Base-by-base conservation (phyloP, 2,888 invertebrate species). In the Magallana nippona region DNA sequence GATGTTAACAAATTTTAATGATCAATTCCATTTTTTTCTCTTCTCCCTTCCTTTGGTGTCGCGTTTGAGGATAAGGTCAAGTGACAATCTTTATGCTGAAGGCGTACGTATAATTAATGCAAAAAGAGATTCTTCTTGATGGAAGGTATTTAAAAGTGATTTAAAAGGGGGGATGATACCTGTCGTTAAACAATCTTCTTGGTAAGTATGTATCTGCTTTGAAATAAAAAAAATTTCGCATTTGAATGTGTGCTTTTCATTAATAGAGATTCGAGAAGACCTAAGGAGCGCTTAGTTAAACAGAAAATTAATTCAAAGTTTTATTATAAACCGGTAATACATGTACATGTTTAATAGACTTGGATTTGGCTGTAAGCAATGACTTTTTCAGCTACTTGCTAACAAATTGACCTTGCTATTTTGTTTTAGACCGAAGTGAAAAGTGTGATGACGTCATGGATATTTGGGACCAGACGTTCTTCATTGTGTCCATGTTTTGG, bases 361-460 rank as follows among this genome's bases (percentile, higher is more conserved):
- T 27, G 27, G 27, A 27, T 60, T 60, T 60, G 60, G 19, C 19
- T 10, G 60, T 60, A 17, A 60, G 19, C 71, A 63, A 13, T 44
- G 44, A 44, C 8, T 44, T 44, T 44, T 5, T 44, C 44, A 44
- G 44, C 44, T 44, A 44, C 44, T 44, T 44, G 44, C 8, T 44
- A 44, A 44, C 44, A 44, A 44, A 44, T 44, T 44, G 44, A 44
- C 44, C 2, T 27, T 44, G 44, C 44, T 71, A 15, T 10, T 19
- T 19, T 13, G 22, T 71, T 71, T 71, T 15, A 71, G 71, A 71
- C 22, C 15, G 17, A 27, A 27, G 71, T 27, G 22, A 27, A 22
- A 27, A 71, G 15, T 71, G 71, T 71, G 71, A 71, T 71, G 71
- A 71, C 71, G 71, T 71, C 71, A 71, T 71, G 71, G 71, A 71